Evolutionary conservation across 2,113 vertebrate species (phyloP).

Genomic region (Pteropus alecto): DNA sequence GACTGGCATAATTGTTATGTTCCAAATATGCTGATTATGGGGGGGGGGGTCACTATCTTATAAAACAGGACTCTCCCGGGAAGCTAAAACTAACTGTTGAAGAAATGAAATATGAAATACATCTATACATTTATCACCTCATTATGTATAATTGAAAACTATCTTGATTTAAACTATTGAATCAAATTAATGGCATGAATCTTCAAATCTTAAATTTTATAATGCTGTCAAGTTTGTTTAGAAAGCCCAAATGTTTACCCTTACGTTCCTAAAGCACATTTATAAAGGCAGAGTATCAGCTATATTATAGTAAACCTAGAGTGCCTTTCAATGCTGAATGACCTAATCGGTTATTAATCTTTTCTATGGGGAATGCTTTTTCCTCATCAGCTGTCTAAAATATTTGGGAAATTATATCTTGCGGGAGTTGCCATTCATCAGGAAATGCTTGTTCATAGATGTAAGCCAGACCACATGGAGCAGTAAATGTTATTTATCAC

Average conservation of each 20-base stretch:
- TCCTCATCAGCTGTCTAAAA: constrained; percentile 67
- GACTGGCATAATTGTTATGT: background rate
- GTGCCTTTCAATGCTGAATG: background rate
- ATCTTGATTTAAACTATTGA: constrained; percentile 7
- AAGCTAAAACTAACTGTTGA: background rate
- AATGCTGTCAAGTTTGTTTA: background rate
- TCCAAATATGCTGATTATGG: background rate
- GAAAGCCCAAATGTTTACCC: background rate
- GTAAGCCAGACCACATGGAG: constrained; percentile 65
- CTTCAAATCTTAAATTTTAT: background rate
- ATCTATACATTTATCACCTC: too few relatives aligned
- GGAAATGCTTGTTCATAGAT: constrained; percentile 74
- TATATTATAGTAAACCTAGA: background rate
- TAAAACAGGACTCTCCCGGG: background rate
- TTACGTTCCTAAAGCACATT: constrained; percentile 23
- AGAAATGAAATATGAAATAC: constrained; percentile 5
- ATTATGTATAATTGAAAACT: background rate
- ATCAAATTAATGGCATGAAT: background rate
- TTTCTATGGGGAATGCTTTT: constrained; percentile 24
- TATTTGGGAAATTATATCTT: constrained; percentile 68
- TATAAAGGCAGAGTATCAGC: background rate
- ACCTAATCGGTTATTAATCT: constrained; percentile 57
- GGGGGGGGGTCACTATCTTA: background rate
- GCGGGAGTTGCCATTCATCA: constrained; percentile 69
- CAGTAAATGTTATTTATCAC: constrained; percentile 71